Evolutionary conservation across 2,888 invertebrate species (phyloP).

Genomic region (Strigamia crassipes): DNA sequence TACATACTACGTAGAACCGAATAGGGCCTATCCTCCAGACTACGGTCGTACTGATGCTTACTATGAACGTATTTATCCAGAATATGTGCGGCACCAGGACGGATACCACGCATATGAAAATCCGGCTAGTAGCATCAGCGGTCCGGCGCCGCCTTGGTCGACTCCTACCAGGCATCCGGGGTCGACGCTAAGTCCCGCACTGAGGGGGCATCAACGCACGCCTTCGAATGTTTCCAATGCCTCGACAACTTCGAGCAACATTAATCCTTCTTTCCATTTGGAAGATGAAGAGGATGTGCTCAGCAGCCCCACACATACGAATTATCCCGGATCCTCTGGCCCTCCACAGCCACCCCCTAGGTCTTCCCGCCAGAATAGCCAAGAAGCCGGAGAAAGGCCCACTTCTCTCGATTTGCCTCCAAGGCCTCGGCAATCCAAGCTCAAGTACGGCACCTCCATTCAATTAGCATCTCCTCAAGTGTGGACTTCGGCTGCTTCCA

Average conservation of each 20-base stretch:
- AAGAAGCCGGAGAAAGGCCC: slow-evolving; percentile 63
- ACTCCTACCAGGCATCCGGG: slow-evolving; percentile 50
- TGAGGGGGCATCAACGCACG: slow-evolving; percentile 71
- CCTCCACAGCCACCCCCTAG: slow-evolving; percentile 54
- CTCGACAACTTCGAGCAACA: slow-evolving; percentile 62
- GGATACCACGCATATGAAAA: slow-evolving; percentile 53
- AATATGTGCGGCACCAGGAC: slow-evolving; percentile 56
- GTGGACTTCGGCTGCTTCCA: slow-evolving; percentile 64
- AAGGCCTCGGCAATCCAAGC: slow-evolving; percentile 61
- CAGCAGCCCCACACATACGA: slow-evolving; percentile 58
- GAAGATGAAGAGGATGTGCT: slow-evolving; percentile 65
- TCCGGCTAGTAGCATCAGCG: slow-evolving; percentile 48
- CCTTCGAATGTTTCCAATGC: slow-evolving; percentile 75
- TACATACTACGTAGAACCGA: slow-evolving; percentile 49
- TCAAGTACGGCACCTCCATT: slow-evolving; percentile 68
- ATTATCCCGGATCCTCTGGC: slow-evolving; percentile 46
- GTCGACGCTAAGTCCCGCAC: slow-evolving; percentile 52
- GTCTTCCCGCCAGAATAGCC: slow-evolving; percentile 54
- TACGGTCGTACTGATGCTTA: slow-evolving; percentile 51
- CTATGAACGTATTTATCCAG: slow-evolving; percentile 51
- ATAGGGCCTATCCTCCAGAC: slow-evolving; percentile 49
- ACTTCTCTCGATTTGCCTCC: slow-evolving; percentile 67
- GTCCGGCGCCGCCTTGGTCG: slow-evolving; percentile 49
- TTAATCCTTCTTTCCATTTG: slow-evolving; percentile 68
- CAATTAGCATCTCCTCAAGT: slow-evolving; percentile 56